These are phyloP conservation scores for Podotricha telesiphe DNA, from an alignment of 2,888 invertebrate species.

Conservation along the genomic window DNA sequence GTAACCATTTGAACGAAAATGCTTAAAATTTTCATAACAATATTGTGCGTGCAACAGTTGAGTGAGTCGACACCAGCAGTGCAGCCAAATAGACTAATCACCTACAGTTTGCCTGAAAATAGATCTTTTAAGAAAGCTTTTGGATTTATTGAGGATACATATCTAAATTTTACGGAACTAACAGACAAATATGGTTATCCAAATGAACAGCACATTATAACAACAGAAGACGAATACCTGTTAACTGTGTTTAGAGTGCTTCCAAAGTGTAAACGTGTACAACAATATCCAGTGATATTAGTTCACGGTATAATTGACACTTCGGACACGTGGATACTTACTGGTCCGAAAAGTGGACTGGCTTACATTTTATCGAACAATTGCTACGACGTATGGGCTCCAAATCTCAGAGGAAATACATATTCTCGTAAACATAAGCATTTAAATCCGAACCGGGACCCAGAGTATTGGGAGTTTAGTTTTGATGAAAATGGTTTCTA, in stretches of 20 bases:
- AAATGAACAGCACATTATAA: conserved; percentile 50
- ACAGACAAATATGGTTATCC: conserved; percentile 50
- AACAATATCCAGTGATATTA: conserved; percentile 51
- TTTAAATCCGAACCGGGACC: conserved; percentile 59
- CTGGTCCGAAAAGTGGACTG: conserved; percentile 62
- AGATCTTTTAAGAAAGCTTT: conserved; percentile 59
- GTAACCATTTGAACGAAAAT: conserved; percentile 31
- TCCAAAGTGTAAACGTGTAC: conserved; percentile 52
- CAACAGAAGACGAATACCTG: conserved; percentile 55
- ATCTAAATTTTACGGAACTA: conserved; percentile 54
- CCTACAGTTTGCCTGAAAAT: conserved; percentile 60
- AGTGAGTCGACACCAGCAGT: conserved; percentile 14
- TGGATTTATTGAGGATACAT: conserved; percentile 67
- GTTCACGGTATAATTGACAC: conserved; percentile 58
- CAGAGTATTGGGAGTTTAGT: conserved; percentile 79
- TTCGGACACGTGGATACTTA: conserved; percentile 55
- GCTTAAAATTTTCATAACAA: conserved; percentile 33
- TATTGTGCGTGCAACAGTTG: conserved; percentile 25
- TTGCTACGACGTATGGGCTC: conserved; percentile 76
- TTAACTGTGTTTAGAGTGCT: conserved; percentile 50
- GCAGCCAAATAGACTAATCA: conserved; percentile 50
- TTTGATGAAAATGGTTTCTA: conserved; percentile 87
- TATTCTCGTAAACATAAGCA: conserved; percentile 81
- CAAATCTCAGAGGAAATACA: conserved; percentile 82
- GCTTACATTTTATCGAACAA: conserved; percentile 66